Base-by-base conservation (phyloP, 1,140 invertebrate genomes). In the Drosophila pachea region DNA sequence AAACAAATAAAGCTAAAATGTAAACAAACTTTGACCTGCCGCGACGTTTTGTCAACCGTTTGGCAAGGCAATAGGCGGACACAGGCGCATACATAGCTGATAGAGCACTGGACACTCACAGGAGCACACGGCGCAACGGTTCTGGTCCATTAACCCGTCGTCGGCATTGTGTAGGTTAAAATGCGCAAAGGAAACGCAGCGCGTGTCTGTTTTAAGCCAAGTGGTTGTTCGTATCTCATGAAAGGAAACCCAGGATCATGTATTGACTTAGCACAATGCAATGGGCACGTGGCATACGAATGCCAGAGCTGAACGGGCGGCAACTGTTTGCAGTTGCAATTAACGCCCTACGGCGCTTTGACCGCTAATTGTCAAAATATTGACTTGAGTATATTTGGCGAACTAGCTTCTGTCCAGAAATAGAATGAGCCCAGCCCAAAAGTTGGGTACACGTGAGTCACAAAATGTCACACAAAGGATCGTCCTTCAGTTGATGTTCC, bases 291-390 rank as follows among this genome's bases (percentile, higher is more conserved):
- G 82, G 12, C 82, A 22, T 47, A 22, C 22, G 43, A n/a, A 22
- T 43, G 43, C 9, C 16, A 9, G 52, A 40, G 22, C 48, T 38
- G 35, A 61, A 40, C 54, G 68, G 68, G 72, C 35, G 72, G 56
- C 68, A 62, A 56, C 40, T 56, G 76, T 79, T 83, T 75, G 68
- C 72, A 58, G 59, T 74, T 77, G 76, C 82, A 82, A 82, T 81
- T 86, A 78, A 81, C 76, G 81, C 74, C 68, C 66, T 68, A 76
- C 69, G 55, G 66, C 72, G 42, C 53, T 61, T 81, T 87, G 84
- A 87, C 84, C 84, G 74, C 84, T 87, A 87, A 87, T 87, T 87
- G 84, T 87, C 84, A 78, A 87, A 87, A 87, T 87, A 87, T 87
- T 87, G 87, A 84, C 84, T 77, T 64, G 62, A 74, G 54, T 74